phyloP scores from a whole-genome alignment of 2,113 vertebrate species.

The Nicator chloris region DNA sequence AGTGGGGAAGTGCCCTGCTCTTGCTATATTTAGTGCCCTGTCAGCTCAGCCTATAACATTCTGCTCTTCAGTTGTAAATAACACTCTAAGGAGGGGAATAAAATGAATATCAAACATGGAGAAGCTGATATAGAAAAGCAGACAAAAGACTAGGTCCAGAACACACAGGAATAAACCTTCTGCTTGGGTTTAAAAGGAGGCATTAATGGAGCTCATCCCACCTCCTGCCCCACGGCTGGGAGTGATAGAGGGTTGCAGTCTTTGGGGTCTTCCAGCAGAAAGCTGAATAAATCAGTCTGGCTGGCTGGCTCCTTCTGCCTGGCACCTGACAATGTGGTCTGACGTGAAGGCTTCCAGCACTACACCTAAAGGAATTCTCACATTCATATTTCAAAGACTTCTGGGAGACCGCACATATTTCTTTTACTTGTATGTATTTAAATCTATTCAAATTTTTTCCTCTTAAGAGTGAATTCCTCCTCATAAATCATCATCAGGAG shows the following conservation, averaged over 20 bases:
- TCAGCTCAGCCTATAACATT: background rate
- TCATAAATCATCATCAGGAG: background rate
- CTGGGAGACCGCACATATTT: background rate
- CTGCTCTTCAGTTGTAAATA: conserved; percentile 19
- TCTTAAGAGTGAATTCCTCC: background rate
- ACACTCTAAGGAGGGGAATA: background rate
- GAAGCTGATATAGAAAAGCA: background rate
- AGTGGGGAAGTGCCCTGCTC: background rate
- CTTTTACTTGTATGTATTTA: conserved; percentile 18
- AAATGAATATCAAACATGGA: background rate
- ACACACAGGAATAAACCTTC: background rate
- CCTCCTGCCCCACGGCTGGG: accelerated
- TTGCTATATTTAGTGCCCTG: background rate
- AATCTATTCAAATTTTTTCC: conserved; percentile 45
- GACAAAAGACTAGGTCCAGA: background rate
- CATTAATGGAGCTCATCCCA: background rate
- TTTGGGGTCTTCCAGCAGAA: background rate
- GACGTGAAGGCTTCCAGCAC: background rate
- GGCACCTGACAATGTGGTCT: background rate
- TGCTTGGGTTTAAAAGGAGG: background rate
- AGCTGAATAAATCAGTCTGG: background rate
- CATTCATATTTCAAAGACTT: conserved; percentile 28
- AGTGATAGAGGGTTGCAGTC: background rate
- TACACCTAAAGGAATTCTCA: conserved; percentile 42
- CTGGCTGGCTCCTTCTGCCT: conserved; percentile 3